phyloP scores from a whole-genome alignment of 1,140 invertebrate species.

The Drosophila prosaltans region DNA sequence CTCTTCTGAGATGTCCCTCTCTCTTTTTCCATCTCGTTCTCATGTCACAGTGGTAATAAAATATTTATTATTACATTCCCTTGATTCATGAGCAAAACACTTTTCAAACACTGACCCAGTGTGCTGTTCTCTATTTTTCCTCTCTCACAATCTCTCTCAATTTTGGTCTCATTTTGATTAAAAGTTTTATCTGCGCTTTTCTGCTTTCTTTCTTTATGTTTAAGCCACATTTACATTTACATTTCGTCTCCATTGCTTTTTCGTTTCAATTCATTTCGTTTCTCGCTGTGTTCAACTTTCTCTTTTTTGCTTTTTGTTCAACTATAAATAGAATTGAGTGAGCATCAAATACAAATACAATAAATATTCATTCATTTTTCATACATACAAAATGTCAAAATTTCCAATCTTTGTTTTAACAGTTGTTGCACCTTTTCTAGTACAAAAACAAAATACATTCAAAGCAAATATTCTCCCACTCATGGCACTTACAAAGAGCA shows the following conservation, averaged over 20 bases:
- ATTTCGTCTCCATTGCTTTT: slow-evolving; percentile 50
- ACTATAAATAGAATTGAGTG: slow-evolving; percentile 9
- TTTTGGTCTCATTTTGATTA: slow-evolving; percentile 1
- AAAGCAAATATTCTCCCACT: too few species aligned
- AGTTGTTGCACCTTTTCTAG: slow-evolving; percentile 45
- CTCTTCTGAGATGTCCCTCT: too few species aligned
- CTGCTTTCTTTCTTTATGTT: slow-evolving; percentile 11
- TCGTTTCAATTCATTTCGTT: slow-evolving; percentile 35
- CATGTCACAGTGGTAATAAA: background rate
- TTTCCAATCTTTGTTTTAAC: slow-evolving; percentile 52
- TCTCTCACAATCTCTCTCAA: slow-evolving; percentile 33
- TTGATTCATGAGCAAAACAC: too few species aligned
- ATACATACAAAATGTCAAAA: slow-evolving; percentile 31
- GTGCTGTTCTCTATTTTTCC: slow-evolving; percentile 17
- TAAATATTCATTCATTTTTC: slow-evolving; percentile 32
- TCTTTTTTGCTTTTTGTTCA: slow-evolving; percentile 22
- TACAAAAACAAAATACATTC: too few species aligned
- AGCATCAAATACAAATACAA: slow-evolving; percentile 10
- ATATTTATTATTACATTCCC: too few species aligned
- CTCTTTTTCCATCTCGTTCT: background rate
- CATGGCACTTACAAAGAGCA: slow-evolving; percentile 49
- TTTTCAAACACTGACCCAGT: too few species aligned
- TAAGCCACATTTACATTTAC: slow-evolving; percentile 49
- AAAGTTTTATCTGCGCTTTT: slow-evolving; percentile 30
- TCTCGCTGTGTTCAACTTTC: slow-evolving; percentile 41